Evolutionary conservation across 1,140 invertebrate genomes (phyloP).

Genomic region (Grapholita molesta): DNA sequence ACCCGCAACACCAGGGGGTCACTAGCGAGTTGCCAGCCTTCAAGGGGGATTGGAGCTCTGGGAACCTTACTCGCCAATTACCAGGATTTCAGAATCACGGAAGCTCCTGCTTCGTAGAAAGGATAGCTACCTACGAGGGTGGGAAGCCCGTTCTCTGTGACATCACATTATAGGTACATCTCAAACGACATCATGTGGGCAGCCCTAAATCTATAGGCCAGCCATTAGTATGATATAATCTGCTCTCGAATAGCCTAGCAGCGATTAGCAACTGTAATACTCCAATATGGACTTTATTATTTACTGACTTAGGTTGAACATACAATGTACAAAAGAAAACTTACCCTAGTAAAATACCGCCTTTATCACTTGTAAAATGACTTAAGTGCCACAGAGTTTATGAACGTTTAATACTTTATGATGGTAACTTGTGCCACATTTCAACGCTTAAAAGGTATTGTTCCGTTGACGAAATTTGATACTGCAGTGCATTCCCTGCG

Average conservation of each 20-base stretch:
- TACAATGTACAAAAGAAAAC: neutral
- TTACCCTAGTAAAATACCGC: neutral
- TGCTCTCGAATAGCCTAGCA: neutral
- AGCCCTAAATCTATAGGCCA: no score
- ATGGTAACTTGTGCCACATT: neutral
- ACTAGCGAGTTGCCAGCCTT: no score
- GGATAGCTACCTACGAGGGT: no score
- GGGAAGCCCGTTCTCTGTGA: no score
- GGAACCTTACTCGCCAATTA: no score
- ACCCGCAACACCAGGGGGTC: no score
- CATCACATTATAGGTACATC: no score
- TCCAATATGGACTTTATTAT: neutral
- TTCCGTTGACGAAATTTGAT: neutral
- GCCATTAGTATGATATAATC: neutral
- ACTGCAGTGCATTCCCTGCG: neutral
- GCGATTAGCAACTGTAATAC: neutral
- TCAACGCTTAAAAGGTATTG: neutral
- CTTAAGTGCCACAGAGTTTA: neutral
- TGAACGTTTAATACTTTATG: neutral
- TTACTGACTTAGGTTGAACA: neutral
- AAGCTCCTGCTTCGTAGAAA: no score
- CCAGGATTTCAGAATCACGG: no score
- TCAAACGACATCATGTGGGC: neutral
- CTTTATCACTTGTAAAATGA: neutral
- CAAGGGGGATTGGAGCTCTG: no score